Base-by-base conservation (phyloP, 2,113 vertebrate genomes). In the Hassar affinis region DNA sequence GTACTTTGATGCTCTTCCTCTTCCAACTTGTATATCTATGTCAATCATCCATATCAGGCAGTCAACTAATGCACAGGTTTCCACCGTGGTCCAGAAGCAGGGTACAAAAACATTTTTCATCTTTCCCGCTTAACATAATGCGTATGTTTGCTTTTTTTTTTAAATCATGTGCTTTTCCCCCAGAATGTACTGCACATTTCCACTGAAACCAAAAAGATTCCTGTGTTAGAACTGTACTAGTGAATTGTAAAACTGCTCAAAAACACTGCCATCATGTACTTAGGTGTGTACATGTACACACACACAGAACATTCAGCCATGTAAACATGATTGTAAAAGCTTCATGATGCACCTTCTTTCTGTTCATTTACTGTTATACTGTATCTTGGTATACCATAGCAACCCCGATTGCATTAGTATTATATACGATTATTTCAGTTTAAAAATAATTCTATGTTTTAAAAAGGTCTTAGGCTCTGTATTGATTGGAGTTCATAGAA, bases 41-140 rank as follows among this genome's bases (percentile, higher is more conserved):
- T 79, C 80, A 87, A 61, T 85, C 80, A 85, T 85, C 66, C 22
- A 57, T 68, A 79, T 59, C 80, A 68, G 69, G 56, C 59, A 75
- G 83, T 33, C 68, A 17, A 62, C n/a, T n/a, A 59, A 59, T n/a
- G 57, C 57, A 59, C 61, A 62, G 61, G 27, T 17, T 62, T 18
- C 61, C 14, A 30, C n/a, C 27, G n/a, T 62, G 59, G 27, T 15
- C 10, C 27, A 30, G 59, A 61, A 27, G 15, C 27, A 57, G 8
- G 20, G 22, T 20, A 57, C 14, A 61, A 11, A 45, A 6, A 9
- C 45, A 45, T 45, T 45, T 45, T 45, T 45, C 9, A 6, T 45
- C 4, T 54, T 4, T 54, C 52, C 52, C 52, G 18, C 52, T 18
- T 30, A 30, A 62, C 1, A 61, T 61, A 61, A 61, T 25, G 56